These are phyloP conservation scores for Tribolium castaneum DNA, from an alignment of 1,140 invertebrate species.

Conservation along the genomic window DNA sequence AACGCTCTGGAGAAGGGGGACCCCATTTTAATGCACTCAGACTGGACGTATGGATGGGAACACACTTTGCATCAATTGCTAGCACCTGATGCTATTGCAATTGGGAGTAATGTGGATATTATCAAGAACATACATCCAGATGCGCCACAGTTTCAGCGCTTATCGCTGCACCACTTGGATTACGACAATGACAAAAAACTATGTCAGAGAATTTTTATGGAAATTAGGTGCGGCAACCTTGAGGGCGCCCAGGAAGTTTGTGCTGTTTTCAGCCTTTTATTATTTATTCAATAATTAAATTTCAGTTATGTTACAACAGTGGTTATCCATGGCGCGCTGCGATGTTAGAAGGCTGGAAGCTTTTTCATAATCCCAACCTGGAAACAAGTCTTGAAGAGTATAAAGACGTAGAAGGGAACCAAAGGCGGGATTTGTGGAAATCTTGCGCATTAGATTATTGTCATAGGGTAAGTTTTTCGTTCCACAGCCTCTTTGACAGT, in stretches of 20 bases:
- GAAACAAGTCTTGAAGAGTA: conserved; percentile 49
- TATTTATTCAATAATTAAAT: neutral
- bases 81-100: conserved; percentile 67
- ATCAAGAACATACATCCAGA: conserved; percentile 92
- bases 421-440: conserved; percentile 92
- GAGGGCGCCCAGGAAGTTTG: conserved; percentile 79
- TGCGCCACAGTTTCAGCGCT: conserved; percentile 84
- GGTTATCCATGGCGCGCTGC: conserved; percentile 93
- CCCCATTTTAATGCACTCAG: conserved; percentile 77
- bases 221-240: conserved; percentile 86
- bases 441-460: conserved; percentile 82
- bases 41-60: conserved; percentile 87
- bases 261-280: no score
- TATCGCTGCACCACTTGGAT: conserved; percentile 88
- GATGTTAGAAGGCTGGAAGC: conserved; percentile 88
- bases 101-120: conserved; percentile 69
- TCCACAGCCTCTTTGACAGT: no score
- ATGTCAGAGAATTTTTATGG: conserved; percentile 74
- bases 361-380: conserved; percentile 86
- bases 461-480: conserved; percentile 60
- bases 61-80: conserved; percentile 88
- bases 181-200: conserved; percentile 87
- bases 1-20: conserved; percentile 79
- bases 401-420: conserved; percentile 82
- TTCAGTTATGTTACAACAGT: conserved; percentile 79